phyloP scores from a whole-genome alignment of 1,140 invertebrate genomes.

The Drosophila ogumai region DNA sequence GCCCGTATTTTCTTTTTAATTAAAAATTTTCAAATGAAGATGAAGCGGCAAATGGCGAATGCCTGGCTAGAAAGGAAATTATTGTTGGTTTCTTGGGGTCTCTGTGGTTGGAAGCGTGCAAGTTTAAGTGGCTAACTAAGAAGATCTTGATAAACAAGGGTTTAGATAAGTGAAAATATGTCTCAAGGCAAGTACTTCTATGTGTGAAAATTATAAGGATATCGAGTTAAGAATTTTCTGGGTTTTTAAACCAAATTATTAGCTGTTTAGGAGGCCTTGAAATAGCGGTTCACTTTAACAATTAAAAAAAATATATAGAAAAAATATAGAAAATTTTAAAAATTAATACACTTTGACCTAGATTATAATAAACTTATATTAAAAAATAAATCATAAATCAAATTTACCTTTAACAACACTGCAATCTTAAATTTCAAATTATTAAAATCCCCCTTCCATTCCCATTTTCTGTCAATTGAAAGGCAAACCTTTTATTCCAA shows the following conservation, averaged over 20 bases:
- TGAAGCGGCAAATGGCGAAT: slow-evolving; percentile 4
- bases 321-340: too few relatives aligned
- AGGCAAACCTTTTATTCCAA: neutral
- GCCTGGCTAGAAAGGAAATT: slow-evolving; percentile 43
- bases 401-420: too few relatives aligned
- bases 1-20: slow-evolving; percentile 46
- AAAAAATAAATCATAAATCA: too few relatives aligned
- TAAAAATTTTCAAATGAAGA: slow-evolving; percentile 49
- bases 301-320: too few relatives aligned
- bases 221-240: neutral
- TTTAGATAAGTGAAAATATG: neutral
- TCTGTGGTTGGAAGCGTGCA: slow-evolving; percentile 23
- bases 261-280: neutral
- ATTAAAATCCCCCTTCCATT: neutral
- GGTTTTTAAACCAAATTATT: too few relatives aligned
- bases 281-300: too few relatives aligned
- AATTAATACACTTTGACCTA: too few relatives aligned
- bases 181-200: too few relatives aligned
- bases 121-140: slow-evolving; percentile 10
- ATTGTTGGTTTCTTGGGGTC: slow-evolving; percentile 16
- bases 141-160: slow-evolving; percentile 4
- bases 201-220: neutral
- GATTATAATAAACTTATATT: too few relatives aligned
- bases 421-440: neutral
- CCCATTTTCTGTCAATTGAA: neutral